Percentiles rank a stretch among this genome's conserved stretches.
Evolutionary conservation across 2,797 vertebrate genomes (phyloP).

Genomic region (Malurus splendens): DNA sequence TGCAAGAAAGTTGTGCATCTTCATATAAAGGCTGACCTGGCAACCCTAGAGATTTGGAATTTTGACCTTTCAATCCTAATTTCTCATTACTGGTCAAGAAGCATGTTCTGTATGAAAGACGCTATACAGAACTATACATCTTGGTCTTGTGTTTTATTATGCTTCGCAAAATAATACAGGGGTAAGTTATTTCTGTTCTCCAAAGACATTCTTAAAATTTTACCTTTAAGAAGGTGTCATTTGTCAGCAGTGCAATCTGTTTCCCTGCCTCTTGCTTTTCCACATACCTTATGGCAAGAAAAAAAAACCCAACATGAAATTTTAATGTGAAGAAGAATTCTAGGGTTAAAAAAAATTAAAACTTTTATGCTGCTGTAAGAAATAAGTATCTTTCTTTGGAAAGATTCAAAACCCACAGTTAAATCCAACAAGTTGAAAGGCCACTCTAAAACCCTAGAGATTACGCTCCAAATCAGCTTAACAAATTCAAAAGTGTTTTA

Average conservation of each 20-base stretch:
- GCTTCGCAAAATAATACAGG: background rate
- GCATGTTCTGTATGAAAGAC: background rate
- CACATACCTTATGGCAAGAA: conserved; percentile 76
- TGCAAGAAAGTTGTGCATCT: background rate
- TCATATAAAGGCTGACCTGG: background rate
- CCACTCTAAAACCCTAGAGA: background rate
- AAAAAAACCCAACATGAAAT: background rate
- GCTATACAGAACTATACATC: background rate
- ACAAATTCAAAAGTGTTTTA: background rate
- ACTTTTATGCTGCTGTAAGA: background rate
- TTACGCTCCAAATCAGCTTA: background rate
- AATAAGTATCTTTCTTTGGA: background rate
- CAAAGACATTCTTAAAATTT: background rate
- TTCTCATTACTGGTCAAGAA: background rate
- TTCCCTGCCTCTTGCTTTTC: conserved; percentile 80
- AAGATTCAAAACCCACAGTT: background rate
- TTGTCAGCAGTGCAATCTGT: conserved; percentile 78
- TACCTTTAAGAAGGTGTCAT: conserved; percentile 86
- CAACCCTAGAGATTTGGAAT: background rate
- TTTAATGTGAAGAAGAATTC: background rate
- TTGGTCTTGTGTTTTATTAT: background rate
- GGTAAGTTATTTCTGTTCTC: background rate
- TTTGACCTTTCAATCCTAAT: background rate
- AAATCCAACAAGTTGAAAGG: background rate
- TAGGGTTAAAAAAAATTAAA: background rate